Evolutionary conservation across 1,140 invertebrate species (phyloP).

Genomic region (Nasonia longicornis): DNA sequence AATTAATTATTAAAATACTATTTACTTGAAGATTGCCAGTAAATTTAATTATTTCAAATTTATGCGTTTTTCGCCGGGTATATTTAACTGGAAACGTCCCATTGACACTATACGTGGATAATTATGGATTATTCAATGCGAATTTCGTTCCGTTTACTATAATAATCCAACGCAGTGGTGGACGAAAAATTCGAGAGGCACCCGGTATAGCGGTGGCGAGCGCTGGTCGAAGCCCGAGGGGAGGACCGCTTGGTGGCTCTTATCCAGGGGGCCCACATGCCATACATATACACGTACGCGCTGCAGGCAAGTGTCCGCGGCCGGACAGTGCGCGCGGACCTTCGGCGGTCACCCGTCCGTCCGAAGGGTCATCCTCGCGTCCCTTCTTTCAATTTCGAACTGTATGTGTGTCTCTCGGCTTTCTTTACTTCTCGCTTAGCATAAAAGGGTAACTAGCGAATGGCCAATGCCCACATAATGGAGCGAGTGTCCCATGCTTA

Average conservation of each 20-base stretch:
- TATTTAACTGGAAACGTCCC: neutral
- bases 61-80: neutral
- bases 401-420: neutral
- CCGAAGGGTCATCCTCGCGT: slow-evolving; percentile 61
- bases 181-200: slow-evolving; percentile 7
- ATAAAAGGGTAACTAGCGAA: slow-evolving; percentile 67
- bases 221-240: slow-evolving; percentile 6
- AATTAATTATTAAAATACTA: slow-evolving; percentile 29
- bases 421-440: slow-evolving; percentile 63
- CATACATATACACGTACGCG: neutral
- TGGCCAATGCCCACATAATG: slow-evolving; percentile 55
- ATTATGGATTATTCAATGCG: neutral
- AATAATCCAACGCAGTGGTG: neutral
- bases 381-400: slow-evolving; percentile 3
- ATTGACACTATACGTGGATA: neutral
- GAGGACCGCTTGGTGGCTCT: neutral
- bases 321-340: slow-evolving; percentile 55
- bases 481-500: slow-evolving; percentile 65
- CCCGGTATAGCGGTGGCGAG: slow-evolving; percentile 46
- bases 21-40: neutral
- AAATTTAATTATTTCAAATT: slow-evolving; percentile 29
- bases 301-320: slow-evolving; percentile 47
- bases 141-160: neutral
- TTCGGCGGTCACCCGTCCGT: slow-evolving; percentile 53
- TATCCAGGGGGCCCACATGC: neutral